Evolutionary conservation across 2,888 invertebrate species (phyloP).

Genomic region (Colletes collaris): DNA sequence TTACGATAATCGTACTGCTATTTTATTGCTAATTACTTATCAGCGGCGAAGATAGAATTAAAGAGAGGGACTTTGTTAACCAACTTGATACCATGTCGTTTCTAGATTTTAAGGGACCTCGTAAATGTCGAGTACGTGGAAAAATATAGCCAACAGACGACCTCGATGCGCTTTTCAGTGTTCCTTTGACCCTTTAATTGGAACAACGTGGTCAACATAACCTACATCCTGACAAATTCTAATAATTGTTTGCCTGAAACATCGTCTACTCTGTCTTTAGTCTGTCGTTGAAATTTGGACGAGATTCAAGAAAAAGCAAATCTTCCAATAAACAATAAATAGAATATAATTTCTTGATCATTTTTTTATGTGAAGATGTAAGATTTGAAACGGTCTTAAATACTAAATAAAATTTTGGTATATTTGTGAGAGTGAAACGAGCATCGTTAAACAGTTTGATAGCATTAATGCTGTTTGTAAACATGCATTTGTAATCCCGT

Average conservation of each 20-base stretch:
- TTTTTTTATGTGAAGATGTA: too few relatives aligned
- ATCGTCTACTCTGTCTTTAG: too few relatives aligned
- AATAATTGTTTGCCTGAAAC: background rate
- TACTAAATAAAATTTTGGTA: too few relatives aligned
- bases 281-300: background rate
- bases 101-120: conserved; percentile 50
- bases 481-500: too few relatives aligned
- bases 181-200: conserved; percentile 19
- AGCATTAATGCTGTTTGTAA: too few relatives aligned
- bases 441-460: too few relatives aligned
- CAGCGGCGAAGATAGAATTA: conserved; percentile 35
- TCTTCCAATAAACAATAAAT: too few relatives aligned
- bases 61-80: background rate
- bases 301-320: too few relatives aligned
- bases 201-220: background rate
- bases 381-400: too few relatives aligned
- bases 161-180: conserved; percentile 32
- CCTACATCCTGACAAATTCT: background rate
- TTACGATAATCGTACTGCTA: conserved; percentile 75
- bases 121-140: conserved; percentile 21
- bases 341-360: too few relatives aligned
- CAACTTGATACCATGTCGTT: background rate
- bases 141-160: background rate
- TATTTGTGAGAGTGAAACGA: too few relatives aligned
- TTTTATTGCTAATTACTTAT: conserved; percentile 59